Evolutionary conservation across 2,113 vertebrate species (phyloP).

Genomic region (Lucifuga dentata): DNA sequence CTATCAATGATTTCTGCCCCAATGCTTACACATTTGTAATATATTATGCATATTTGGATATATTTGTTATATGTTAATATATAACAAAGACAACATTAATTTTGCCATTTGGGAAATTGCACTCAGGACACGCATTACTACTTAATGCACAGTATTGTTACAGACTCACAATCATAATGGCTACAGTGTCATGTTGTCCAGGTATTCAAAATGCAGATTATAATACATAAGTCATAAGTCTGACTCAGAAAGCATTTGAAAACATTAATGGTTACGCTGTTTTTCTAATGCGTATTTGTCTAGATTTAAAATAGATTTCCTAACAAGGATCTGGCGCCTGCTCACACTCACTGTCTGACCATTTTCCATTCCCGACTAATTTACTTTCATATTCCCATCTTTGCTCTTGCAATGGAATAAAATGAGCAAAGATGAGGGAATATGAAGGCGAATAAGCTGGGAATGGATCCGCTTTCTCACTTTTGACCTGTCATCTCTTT

Average conservation of each 20-base stretch:
- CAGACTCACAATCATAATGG: neutral
- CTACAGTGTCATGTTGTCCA: neutral
- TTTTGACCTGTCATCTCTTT: neutral
- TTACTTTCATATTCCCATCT: neutral
- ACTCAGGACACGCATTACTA: constrained; percentile 3
- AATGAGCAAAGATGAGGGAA: no score
- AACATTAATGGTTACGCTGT: neutral
- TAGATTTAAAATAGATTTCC: neutral
- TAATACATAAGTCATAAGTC: constrained; percentile 2
- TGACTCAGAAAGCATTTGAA: constrained; percentile 14
- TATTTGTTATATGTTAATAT: no score
- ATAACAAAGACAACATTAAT: neutral
- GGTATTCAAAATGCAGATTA: neutral
- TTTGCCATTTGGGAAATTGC: neutral
- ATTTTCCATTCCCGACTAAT: neutral
- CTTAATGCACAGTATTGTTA: constrained; percentile 5
- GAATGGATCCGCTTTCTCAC: no score
- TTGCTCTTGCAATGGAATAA: no score
- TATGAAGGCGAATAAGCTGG: no score
- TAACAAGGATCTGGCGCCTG: neutral
- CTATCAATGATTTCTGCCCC: no score
- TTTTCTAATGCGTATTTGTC: constrained; percentile 19
- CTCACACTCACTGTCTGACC: neutral
- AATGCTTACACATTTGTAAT: no score
- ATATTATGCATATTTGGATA: no score